phyloP scores from a whole-genome alignment of 2,797 vertebrate species.

The Lophius americanus region DNA sequence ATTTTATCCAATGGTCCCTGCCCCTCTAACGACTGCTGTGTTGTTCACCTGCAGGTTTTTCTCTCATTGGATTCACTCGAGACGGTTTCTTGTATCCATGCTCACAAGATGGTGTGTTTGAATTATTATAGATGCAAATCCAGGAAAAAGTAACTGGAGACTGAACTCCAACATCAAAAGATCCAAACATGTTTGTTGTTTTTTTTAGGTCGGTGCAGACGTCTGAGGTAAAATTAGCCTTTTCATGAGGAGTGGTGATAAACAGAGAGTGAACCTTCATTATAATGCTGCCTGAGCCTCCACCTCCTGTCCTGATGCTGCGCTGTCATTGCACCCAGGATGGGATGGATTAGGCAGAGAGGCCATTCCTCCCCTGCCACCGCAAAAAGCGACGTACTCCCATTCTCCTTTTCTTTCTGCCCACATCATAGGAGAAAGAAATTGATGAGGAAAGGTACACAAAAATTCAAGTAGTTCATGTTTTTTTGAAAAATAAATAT shows the following conservation, averaged over 20 bases:
- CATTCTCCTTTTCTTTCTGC: conserved; percentile 18
- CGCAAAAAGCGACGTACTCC: conserved; percentile 9
- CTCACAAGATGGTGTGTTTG: conserved; percentile 33
- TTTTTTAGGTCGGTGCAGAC: neutral
- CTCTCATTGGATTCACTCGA: conserved; percentile 19
- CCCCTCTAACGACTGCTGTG: conserved; percentile 21
- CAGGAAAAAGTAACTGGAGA: conserved; percentile 3
- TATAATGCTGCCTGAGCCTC: conserved; percentile 21
- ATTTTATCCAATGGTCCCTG: neutral
- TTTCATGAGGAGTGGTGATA: conserved; percentile 14
- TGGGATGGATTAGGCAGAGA: conserved; percentile 24
- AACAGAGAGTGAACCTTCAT: conserved; percentile 34
- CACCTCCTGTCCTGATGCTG: conserved; percentile 16
- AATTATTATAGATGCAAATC: conserved; percentile 7
- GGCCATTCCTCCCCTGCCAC: conserved; percentile 7
- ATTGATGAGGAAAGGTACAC: conserved; percentile 41
- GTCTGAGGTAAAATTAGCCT: conserved; percentile 37
- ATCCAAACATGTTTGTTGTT: conserved; percentile 22
- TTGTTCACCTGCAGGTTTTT: conserved; percentile 34
- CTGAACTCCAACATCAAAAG: conserved; percentile 18
- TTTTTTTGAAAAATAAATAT: conserved; percentile 54
- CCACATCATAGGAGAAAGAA: neutral
- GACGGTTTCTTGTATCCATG: conserved; percentile 17
- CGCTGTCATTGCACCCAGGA: conserved; percentile 41
- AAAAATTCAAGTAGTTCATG: conserved; percentile 64